Base-by-base conservation (phyloP, 2,797 vertebrate species). In the Hippocampus kuda region DNA sequence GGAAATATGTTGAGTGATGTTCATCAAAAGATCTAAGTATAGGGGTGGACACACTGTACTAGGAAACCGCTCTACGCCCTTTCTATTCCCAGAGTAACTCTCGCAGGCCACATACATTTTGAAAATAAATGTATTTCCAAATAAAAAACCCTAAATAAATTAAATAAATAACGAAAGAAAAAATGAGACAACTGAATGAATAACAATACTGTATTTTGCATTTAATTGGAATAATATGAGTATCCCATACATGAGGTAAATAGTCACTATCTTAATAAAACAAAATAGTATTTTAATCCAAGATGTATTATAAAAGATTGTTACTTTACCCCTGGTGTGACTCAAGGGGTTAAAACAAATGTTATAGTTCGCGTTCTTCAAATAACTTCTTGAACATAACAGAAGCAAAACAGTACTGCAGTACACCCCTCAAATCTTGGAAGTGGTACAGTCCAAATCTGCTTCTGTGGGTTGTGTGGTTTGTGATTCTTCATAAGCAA, bases 361-460 rank as follows among this genome's bases (percentile, higher is more conserved):
- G 16, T 18, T 8, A 18, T 8, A 1, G 0, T 24, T n/a, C 7
- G 34, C 34, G 34, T 27, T 49, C 13, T 48, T 5, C 2, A 20
- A 48, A 65, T 27, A 48, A 65, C n/a, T 3, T n/a, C 12, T 20
- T 65, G n/a, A 65, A 1, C 10, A 5, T 65, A 46, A 46, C 34
- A 42, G 4, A 3, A 24, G 10, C 41, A 44, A 44, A 12, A 64
- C 42, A 26, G n/a, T 26, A 1, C 2, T 1, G 9, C 42, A 15
- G 3, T 46, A 46, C 44, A 24, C 63, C 63, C 63, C n/a, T 27
- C 8, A 49, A 26, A 1, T 48, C 13, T 65, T 27, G 12, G 4
- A 24, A 65, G 48, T 65, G 63, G 63, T 65, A 65, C 63, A 65
- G 63, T 65, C 63, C 63, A 65, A 61, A 65, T 48, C 42, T 48